Evolutionary conservation across 2,888 invertebrate genomes (phyloP), one percentile per base, ranked within the genome.

Genomic region (Drosophila monieri): DNA sequence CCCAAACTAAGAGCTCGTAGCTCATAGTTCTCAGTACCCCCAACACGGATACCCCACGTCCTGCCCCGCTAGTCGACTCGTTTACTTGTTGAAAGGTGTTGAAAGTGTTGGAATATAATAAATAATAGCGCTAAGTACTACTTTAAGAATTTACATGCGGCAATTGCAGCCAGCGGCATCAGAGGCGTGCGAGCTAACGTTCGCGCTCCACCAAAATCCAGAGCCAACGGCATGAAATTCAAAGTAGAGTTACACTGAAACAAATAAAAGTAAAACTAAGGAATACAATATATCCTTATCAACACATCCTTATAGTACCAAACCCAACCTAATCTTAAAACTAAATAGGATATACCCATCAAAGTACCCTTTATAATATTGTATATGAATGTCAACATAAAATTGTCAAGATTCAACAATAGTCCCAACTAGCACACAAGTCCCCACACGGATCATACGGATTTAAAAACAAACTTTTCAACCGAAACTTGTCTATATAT

Each of bases 81-180:
- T 62, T 73, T 73, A 89, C 88, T 89, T 89, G 89, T 89, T 89
- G 89, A 88, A 86, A 89, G 86, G 86, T 89, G 89, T 83, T 89
- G 85, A 83, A 89, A 89, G 88, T 87, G 88, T 81, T 89, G 88
- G 88, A 88, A 89, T 88, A 89, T 87, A 89, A 89, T 89, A 89
- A 89, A 89, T 89, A 89, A 89, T 89, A 89, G 86, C 78, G 79
- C 77, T 89, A 89, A 89, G 89, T 88, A 89, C 88, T 85, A 85
- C 86, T 89, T 89, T 86, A 87, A 89, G 89, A 89, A 89, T 89
- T 89, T 88, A 84, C 88, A 89, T 88, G 85, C 84, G 77, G 80
- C 85, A 87, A 80, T 88, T 86, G 81, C 85, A 69, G 60, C 41
- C 60, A 46, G 51, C 62, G 32, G 61, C 62, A 58, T 18, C 64